Evolutionary conservation across 2,888 invertebrate genomes (phyloP).

Genomic region (Calameuta idolon): DNA sequence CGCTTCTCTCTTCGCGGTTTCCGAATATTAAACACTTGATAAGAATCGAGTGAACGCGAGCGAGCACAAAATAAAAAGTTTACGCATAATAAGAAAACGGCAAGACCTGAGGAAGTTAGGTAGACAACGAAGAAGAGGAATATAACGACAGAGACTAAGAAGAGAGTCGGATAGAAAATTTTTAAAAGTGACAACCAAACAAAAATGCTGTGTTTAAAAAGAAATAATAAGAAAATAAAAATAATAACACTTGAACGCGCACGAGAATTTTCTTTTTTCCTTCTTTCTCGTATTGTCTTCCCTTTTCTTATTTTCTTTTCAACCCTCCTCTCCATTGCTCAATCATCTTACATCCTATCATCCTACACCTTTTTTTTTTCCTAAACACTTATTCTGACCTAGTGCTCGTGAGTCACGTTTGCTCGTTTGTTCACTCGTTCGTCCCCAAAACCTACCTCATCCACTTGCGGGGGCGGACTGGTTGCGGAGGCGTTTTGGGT

Average conservation of each 20-base stretch:
- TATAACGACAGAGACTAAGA: not conserved
- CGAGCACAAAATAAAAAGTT: not conserved
- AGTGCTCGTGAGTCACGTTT: slow-evolving; percentile 4
- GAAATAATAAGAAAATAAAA: not conserved
- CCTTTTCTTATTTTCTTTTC: not conserved
- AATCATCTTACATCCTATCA: not conserved
- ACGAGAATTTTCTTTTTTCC: slow-evolving; percentile 5
- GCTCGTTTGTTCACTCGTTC: slow-evolving; percentile 22
- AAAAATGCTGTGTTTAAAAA: not conserved
- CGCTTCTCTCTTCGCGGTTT: not conserved
- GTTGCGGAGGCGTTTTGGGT: slow-evolving; percentile 62
- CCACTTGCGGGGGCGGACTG: slow-evolving; percentile 63
- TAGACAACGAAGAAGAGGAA: not conserved
- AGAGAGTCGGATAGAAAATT: not conserved
- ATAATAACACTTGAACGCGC: slow-evolving; percentile 18
- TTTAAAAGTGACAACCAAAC: not conserved
- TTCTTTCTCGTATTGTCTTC: not conserved
- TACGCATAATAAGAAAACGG: not conserved
- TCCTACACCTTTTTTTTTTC: not conserved
- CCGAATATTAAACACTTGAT: not conserved
- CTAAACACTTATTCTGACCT: not conserved
- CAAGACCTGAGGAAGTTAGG: not conserved
- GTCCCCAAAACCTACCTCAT: slow-evolving; percentile 65
- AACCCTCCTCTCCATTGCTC: not conserved
- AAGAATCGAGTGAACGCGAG: not conserved